Conservation (phyloP, 1,140 invertebrate genomes). For the Druon quercuslanigerum region DNA sequence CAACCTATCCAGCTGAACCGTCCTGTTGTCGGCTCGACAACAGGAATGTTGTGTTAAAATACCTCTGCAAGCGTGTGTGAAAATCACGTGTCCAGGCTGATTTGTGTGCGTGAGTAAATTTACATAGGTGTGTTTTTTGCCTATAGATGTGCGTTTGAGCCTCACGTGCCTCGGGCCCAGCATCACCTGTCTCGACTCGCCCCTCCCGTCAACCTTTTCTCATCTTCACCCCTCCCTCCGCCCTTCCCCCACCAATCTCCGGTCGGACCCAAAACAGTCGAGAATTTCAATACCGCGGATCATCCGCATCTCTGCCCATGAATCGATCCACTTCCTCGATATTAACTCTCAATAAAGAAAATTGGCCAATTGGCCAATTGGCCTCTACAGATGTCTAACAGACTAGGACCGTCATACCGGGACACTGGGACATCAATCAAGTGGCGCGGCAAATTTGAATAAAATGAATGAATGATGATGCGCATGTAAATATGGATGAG, state of each 20-base stretch:
- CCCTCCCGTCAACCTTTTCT: slow-evolving; percentile 46
- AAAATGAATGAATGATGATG: slow-evolving; percentile 28
- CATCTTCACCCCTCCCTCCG: slow-evolving; percentile 38
- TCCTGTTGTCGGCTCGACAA: slow-evolving; percentile 63
- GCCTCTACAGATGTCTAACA: background rate
- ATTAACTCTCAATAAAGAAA: slow-evolving; percentile 16
- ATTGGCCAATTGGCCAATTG: background rate
- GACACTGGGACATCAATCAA: slow-evolving; percentile 13
- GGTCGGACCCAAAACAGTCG: slow-evolving; percentile 53
- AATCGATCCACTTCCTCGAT: slow-evolving; percentile 22
- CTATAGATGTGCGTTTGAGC: slow-evolving; percentile 30
- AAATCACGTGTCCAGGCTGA: slow-evolving; percentile 34
- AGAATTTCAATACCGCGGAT: slow-evolving; percentile 52
- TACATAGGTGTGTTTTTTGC: slow-evolving; percentile 25
- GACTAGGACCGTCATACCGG: background rate
- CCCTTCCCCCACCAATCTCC: slow-evolving; percentile 24
- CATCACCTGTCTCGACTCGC: slow-evolving; percentile 73
- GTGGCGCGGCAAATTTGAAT: slow-evolving; percentile 11
- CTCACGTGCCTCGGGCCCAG: slow-evolving; percentile 63
- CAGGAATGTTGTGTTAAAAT: slow-evolving; percentile 75
- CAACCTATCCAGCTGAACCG: slow-evolving; percentile 72
- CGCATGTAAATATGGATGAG: slow-evolving; percentile 10
- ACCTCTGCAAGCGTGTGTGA: slow-evolving; percentile 58
- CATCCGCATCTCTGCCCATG: slow-evolving; percentile 31
- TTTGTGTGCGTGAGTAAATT: slow-evolving; percentile 39